Conservation (phyloP, 2,113 vertebrate genomes). For the Nothobranchius kuhntae region DNA sequence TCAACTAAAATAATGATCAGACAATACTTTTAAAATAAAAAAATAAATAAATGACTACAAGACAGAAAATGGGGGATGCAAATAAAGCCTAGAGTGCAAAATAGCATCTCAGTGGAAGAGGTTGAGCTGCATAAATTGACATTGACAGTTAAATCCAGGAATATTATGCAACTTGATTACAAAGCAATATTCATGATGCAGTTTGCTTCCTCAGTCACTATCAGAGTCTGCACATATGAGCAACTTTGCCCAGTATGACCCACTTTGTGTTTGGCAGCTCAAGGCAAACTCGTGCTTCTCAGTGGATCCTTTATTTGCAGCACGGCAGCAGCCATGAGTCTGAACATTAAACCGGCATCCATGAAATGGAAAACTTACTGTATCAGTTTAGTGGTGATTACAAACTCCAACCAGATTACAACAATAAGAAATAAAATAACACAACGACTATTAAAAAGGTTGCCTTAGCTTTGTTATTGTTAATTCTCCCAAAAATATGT, state of each 20-base stretch:
- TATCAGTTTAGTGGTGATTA: background rate
- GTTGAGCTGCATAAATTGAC: constrained; percentile 2
- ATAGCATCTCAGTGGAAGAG: constrained; percentile 10
- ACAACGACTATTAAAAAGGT: background rate
- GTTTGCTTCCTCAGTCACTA: constrained; percentile 19
- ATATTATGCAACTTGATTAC: constrained; percentile 14
- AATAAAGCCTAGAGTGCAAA: constrained; percentile 20
- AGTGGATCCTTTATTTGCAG: constrained; percentile 33
- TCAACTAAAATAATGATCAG: constrained; percentile 23
- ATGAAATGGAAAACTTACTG: background rate
- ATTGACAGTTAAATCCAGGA: constrained; percentile 13
- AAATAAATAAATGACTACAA: constrained; percentile 22
- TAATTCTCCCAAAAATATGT: no score
- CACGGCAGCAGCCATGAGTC: background rate
- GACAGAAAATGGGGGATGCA: constrained; percentile 33
- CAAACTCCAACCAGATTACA: background rate
- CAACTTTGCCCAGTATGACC: constrained; percentile 22
- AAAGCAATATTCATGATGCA: background rate
- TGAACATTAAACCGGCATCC: background rate
- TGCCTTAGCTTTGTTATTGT: no score
- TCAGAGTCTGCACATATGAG: background rate
- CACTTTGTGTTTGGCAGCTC: constrained; percentile 35
- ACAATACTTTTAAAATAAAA: constrained; percentile 17
- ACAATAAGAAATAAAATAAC: background rate
- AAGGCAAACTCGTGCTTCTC: constrained; percentile 1